Conservation (phyloP, 2,113 vertebrate genomes). For the Coptodon bakossiorum region DNA sequence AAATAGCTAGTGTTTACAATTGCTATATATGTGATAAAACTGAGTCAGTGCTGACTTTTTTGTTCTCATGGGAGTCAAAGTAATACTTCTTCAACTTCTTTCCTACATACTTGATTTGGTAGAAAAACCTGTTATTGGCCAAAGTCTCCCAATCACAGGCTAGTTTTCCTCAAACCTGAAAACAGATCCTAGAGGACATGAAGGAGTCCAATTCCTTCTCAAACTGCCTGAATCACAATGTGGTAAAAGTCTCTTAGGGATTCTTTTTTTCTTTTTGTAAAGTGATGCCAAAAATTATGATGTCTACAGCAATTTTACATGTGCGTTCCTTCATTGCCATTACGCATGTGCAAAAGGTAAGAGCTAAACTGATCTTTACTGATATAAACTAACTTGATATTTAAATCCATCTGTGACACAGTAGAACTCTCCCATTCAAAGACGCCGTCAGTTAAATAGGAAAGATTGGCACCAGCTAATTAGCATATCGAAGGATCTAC, state of each 20-base stretch:
- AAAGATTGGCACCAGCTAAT: slow-evolving; percentile 27
- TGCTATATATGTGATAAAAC: not conserved
- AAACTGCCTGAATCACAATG: not conserved
- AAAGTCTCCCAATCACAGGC: not conserved
- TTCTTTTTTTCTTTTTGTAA: not conserved
- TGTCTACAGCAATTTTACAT: not conserved
- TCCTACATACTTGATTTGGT: not conserved
- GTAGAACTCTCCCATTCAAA: not conserved
- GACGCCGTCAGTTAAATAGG: not conserved
- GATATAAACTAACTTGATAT: not conserved
- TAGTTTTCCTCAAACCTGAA: not conserved
- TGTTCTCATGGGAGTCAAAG: not conserved
- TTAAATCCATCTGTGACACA: not conserved
- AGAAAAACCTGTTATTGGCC: not conserved
- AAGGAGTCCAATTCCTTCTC: not conserved
- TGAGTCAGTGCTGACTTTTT: not conserved
- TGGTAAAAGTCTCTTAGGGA: not conserved
- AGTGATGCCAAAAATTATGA: not conserved
- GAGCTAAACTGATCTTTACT: not conserved
- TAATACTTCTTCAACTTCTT: not conserved
- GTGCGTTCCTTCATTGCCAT: not conserved
- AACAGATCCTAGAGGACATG: not conserved
- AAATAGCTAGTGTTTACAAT: not conserved
- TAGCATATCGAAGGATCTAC: slow-evolving; percentile 54
- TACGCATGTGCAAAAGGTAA: not conserved